Base-by-base conservation (phyloP, 1,140 invertebrate species). In the Belonocnema kinseyi region DNA sequence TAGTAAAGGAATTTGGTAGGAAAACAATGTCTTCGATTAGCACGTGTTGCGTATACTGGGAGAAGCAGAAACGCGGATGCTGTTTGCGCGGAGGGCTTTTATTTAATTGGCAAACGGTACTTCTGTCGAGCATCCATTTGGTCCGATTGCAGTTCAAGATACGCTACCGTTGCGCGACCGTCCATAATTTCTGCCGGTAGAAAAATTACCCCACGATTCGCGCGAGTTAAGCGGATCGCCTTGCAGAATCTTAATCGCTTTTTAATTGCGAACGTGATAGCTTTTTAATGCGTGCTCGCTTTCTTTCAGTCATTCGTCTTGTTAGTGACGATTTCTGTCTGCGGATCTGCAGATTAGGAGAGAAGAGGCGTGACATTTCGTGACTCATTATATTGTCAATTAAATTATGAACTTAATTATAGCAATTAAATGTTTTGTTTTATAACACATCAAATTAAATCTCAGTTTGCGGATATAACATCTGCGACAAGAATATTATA, bases 21-120 rank as follows among this genome's bases (percentile, higher is more conserved):
- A 8, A 46, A 46, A 46, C 40, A 46, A 46, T 46, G 40, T 46
- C 40, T 46, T 46, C 40, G 8, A 11, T 46, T 61, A 61, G 58
- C 58, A 61, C 58, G 58, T 61, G 58, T 21, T 61, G 12, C 54
- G 54, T 56, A 10, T 4, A 19, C 17, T 12, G 10, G 19, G 53
- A 61, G 58, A 2, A 46, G 10, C 7, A 46, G 40, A 46, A 46
- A 10, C 40, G 40, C 40, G 40, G 40, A 46, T 46, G 40, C 40
- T 46, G 58, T 40, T 61, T 12, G 58, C 40, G 58, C 58, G 58
- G 13, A 61, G 58, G 58, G 58, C 58, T 61, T 61, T 61, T 61
- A 61, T 61, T 61, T 61, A 61, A 61, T 61, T 61, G 58, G 58
- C 58, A 33, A 61, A 61, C 58, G 58, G 58, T 61, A 61, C 21